Evolutionary conservation across 2,113 vertebrate species (phyloP).

Genomic region (Australoheros scitulus): DNA sequence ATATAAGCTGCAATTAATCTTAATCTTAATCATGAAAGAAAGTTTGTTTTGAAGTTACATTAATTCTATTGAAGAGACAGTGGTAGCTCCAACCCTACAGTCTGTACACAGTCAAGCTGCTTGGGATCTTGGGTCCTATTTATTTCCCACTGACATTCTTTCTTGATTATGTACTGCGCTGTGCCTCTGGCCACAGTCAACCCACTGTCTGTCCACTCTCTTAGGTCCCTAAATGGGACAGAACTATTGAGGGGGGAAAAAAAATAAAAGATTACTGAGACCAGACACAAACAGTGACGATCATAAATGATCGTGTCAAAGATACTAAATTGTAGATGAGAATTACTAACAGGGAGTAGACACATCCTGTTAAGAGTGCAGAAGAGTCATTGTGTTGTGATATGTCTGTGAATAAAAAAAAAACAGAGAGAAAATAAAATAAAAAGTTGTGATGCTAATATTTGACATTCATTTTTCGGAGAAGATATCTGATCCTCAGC

Average conservation of each 20-base stretch:
- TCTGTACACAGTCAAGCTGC: conserved; percentile 6
- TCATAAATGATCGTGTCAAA: conserved; percentile 43
- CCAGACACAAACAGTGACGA: conserved; percentile 38
- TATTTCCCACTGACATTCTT: conserved; percentile 65
- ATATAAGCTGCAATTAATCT: conserved; percentile 55
- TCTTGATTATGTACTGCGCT: conserved; percentile 60
- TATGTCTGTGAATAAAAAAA: background rate
- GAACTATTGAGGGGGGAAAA: conserved; percentile 14
- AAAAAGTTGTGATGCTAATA: conserved; percentile 48
- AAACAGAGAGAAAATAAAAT: background rate
- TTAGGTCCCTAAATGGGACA: conserved; percentile 51
- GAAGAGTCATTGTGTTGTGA: background rate
- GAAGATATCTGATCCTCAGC: conserved; percentile 78
- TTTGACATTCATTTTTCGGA: conserved; percentile 79
- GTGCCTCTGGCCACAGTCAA: conserved; percentile 52
- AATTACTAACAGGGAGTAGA: conserved; percentile 20
- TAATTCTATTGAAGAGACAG: conserved; percentile 28
- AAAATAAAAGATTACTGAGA: background rate
- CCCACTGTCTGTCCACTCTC: conserved; percentile 51
- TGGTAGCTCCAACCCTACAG: conserved; percentile 15
- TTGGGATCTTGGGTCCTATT: conserved; percentile 56
- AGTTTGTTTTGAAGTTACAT: conserved; percentile 52
- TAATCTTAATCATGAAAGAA: conserved; percentile 31
- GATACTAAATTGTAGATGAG: conserved; percentile 40
- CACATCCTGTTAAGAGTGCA: conserved; percentile 24